Conservation (phyloP, 2,113 vertebrate genomes). For the Alligator sinensis region DNA sequence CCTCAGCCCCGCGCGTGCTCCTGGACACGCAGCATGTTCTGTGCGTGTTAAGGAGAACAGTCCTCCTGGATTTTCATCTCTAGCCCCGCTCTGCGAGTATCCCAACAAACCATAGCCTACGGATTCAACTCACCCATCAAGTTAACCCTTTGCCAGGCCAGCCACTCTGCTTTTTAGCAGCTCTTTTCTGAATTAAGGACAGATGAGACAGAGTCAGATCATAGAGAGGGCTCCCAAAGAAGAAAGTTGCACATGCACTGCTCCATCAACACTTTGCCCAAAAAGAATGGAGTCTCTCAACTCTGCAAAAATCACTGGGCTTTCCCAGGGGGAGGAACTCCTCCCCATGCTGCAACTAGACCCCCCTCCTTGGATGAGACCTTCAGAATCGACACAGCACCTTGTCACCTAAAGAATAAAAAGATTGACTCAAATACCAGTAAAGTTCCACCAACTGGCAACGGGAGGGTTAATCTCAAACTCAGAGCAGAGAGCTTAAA, state of each 20-base stretch:
- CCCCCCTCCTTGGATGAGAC: neutral
- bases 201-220: neutral
- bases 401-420: neutral
- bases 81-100: neutral
- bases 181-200: slow-evolving; percentile 11
- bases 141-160: neutral
- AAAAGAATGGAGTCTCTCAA: neutral
- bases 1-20: neutral
- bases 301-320: neutral
- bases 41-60: neutral
- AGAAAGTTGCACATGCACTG: neutral
- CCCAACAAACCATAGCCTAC: neutral
- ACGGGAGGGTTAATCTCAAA: neutral
- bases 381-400: neutral
- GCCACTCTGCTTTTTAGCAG: neutral
- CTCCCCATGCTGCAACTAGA: neutral
- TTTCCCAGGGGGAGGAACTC: neutral
- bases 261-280: neutral
- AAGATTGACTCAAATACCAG: neutral
- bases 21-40: rapidly evolving
- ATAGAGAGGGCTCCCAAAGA: neutral
- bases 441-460: neutral
- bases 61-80: neutral
- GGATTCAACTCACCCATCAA: slow-evolving; percentile 32
- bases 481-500: rapidly evolving